Evolutionary conservation across 1,140 invertebrate genomes (phyloP), one percentile per base, ranked within the genome.

Genomic region (Thrips palmi): DNA sequence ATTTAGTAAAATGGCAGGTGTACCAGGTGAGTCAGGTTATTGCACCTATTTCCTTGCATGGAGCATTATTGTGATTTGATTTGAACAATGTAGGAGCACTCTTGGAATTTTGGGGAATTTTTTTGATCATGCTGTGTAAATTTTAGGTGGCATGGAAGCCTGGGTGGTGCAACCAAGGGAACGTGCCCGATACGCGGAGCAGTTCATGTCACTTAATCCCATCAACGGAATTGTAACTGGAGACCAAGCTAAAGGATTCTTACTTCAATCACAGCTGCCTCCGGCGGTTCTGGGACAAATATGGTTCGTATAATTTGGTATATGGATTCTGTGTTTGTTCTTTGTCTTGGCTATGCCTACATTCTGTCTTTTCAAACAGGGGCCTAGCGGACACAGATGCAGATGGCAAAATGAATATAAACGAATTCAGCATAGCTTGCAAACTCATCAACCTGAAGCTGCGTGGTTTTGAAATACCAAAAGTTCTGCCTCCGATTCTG

Each of bases 381-480:
- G 67, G 68, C 30, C 58, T 98, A 29, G 88, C 92, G 12, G 93
- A 98, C 60, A 82, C 87, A 34, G 89, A 97, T 63, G 73, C 79
- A 28, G 93, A 98, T 74, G 93, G 93, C 1, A 88, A 86, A 64
- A 82, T 98, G 74, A 84, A 97, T 57, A 74, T 88, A 32, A 81
- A 82, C 52, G 93, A 98, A 60, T 98, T 97, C 57, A 89, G 85
- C 34, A 93, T 97, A 49, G 93, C 93, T 32, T 94, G 92, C 62
- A 93, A 94, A 69, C 67, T 97, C 30, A 97, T 97, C 33, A 88
- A 86, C 57, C 67, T 93, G 37, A 96, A 93, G 62, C 63, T 94
- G 14, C 72, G 85, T 44, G 89, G 89, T 11, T 74, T 81, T 57
- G 87, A 94, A 55, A 64, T 97, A 39, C 92, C 92, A 1, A 77